A percentile compares a stretch with the other conserved stretches of the same genome.
These are phyloP conservation scores for Climacteris rufus DNA, from an alignment of 2,113 vertebrate genomes.

Conservation along the genomic window DNA sequence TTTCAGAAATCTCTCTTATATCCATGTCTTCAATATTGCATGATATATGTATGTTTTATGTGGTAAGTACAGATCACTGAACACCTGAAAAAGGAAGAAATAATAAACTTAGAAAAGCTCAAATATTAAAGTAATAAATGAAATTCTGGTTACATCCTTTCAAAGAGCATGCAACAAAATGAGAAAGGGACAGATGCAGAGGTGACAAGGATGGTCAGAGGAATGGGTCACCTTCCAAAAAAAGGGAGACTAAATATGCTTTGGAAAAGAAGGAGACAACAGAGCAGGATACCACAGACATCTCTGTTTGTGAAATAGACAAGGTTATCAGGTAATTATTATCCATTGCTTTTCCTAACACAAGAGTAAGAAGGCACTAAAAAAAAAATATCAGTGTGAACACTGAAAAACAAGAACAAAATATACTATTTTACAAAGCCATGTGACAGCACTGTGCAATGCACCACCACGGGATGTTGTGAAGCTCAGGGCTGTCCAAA, in stretches of 20 bases:
- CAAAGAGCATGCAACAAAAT: background rate
- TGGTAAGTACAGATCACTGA: background rate
- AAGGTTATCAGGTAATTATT: background rate
- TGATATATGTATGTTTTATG: background rate
- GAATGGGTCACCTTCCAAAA: background rate
- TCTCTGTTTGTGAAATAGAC: background rate
- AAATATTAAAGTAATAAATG: background rate
- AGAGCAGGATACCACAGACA: background rate
- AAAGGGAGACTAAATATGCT: background rate
- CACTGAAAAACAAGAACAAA: background rate
- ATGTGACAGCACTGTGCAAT: rapidly evolving
- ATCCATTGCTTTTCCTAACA: background rate
- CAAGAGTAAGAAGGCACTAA: background rate
- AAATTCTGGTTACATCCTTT: background rate
- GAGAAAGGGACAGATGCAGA: background rate
- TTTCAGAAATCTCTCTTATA: background rate
- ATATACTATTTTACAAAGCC: background rate
- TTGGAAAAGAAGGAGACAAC: background rate
- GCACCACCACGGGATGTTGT: background rate
- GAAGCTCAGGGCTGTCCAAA: background rate
- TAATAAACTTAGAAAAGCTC: background rate
- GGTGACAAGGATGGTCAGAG: background rate
- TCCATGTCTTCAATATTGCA: background rate
- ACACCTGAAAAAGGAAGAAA: background rate
- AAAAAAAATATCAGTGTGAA: background rate